These are phyloP conservation scores for Drusus annulatus DNA, from an alignment of 1,140 invertebrate species.

Conservation along the genomic window DNA sequence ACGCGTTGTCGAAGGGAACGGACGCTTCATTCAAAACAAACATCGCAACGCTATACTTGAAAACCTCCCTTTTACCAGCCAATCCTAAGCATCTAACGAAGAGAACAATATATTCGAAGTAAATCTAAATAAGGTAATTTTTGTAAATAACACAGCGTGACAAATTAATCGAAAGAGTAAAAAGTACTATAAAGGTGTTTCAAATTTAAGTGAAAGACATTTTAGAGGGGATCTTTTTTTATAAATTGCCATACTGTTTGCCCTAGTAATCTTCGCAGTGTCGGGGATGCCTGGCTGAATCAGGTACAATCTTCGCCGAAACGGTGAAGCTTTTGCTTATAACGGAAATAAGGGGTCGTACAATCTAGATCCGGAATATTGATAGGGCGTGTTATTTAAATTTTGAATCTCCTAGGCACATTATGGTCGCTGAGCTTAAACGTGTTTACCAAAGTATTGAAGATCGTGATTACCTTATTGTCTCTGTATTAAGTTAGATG, in stretches of 20 bases:
- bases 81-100: not conserved
- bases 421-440: slow-evolving; percentile 20
- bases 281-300: slow-evolving; percentile 12
- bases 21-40: no score
- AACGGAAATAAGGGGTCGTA: slow-evolving; percentile 33
- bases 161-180: not conserved
- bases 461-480: slow-evolving; percentile 6
- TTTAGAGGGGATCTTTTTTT: not conserved
- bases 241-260: slow-evolving; percentile 5
- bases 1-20: no score
- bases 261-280: not conserved
- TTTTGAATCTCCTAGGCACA: slow-evolving; percentile 36
- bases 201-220: not conserved
- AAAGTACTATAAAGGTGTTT: not conserved
- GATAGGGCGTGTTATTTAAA: slow-evolving; percentile 44
- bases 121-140: slow-evolving; percentile 2
- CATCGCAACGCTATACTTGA: not conserved
- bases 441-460: slow-evolving; percentile 27
- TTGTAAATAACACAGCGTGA: not conserved
- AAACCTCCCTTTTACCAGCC: not conserved
- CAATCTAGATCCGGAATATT: slow-evolving; percentile 44
- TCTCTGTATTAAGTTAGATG: not conserved
- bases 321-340: slow-evolving; percentile 40
- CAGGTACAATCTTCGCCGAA: slow-evolving; percentile 38
- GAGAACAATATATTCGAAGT: no score